phyloP scores from a whole-genome alignment of 1,140 invertebrate genomes.

The Drosophila orosa region DNA sequence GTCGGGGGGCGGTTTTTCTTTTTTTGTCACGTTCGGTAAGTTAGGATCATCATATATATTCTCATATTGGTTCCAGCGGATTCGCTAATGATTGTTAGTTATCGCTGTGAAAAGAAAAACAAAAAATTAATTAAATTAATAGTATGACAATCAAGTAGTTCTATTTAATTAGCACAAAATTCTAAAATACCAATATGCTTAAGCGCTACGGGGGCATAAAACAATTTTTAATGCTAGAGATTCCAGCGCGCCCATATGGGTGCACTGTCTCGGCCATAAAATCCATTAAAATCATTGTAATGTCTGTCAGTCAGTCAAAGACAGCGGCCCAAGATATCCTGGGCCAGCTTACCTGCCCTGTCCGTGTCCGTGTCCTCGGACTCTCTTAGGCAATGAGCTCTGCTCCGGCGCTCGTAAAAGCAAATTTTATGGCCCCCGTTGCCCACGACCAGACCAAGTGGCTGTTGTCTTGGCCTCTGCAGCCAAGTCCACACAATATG shows the following conservation, averaged over 20 bases:
- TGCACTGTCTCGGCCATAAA: slow-evolving; percentile 71
- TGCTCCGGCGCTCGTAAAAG: slow-evolving; percentile 66
- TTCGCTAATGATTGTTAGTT: slow-evolving; percentile 43
- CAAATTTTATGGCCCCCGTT: slow-evolving; percentile 68
- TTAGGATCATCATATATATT: slow-evolving; percentile 20
- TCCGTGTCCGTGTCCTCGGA: slow-evolving; percentile 32
- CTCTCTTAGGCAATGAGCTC: slow-evolving; percentile 51
- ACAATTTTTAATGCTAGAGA: slow-evolving; percentile 51
- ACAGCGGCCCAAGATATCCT: slow-evolving; percentile 32
- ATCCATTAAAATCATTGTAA: slow-evolving; percentile 81
- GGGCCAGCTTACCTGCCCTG: slow-evolving; percentile 55
- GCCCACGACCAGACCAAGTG: slow-evolving; percentile 37
- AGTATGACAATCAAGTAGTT: slow-evolving; percentile 17
- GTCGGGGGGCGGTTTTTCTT: background rate
- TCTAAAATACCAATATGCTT: slow-evolving; percentile 58
- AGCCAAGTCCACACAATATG: slow-evolving; percentile 37
- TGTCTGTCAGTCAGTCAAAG: slow-evolving; percentile 68
- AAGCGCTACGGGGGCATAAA: slow-evolving; percentile 60
- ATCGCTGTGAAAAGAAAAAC: slow-evolving; percentile 52
- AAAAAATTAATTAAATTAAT: slow-evolving; percentile 15
- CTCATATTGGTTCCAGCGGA: slow-evolving; percentile 11
- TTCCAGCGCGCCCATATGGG: slow-evolving; percentile 68
- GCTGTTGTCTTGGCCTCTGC: slow-evolving; percentile 10
- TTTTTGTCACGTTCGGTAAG: slow-evolving; percentile 2
- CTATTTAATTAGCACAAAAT: slow-evolving; percentile 50